Conservation (phyloP, 2,797 vertebrate genomes). For the Peromyscus eremicus region DNA sequence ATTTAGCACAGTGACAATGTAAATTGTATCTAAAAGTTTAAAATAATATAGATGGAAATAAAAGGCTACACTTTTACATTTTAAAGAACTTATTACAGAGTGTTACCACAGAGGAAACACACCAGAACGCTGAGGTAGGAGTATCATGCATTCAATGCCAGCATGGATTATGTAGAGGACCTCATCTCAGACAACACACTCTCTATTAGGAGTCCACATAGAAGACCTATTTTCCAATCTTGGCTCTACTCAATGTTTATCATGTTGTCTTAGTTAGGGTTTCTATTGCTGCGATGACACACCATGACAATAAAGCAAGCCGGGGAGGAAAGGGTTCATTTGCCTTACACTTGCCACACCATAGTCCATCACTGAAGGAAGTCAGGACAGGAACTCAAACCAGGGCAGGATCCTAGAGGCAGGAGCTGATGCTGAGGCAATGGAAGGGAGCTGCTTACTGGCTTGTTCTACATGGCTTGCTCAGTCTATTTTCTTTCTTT, state of each 20-base stretch:
- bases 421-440: not conserved
- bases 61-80: not conserved
- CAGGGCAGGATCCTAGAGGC: not conserved
- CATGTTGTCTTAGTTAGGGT: not conserved
- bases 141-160: not conserved
- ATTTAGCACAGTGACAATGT: slow-evolving; percentile 16
- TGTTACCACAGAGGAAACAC: not conserved
- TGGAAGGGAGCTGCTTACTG: not conserved
- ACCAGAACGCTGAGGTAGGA: not conserved
- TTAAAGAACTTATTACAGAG: not conserved
- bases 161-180: not conserved
- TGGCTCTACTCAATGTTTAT: not conserved
- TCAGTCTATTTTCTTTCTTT: not conserved
- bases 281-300: not conserved
- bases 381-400: not conserved
- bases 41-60: slow-evolving; percentile 7
- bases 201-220: not conserved
- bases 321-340: not conserved
- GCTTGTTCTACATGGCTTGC: not conserved
- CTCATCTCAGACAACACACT: not conserved
- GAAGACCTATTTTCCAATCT: not conserved
- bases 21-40: slow-evolving; percentile 47
- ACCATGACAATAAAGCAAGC: not conserved
- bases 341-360: not conserved
- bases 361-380: not conserved